Percentiles rank a stretch among this genome's conserved stretches.
Evolutionary conservation across 2,113 vertebrate genomes (phyloP).

Genomic region (Megalops atlanticus): DNA sequence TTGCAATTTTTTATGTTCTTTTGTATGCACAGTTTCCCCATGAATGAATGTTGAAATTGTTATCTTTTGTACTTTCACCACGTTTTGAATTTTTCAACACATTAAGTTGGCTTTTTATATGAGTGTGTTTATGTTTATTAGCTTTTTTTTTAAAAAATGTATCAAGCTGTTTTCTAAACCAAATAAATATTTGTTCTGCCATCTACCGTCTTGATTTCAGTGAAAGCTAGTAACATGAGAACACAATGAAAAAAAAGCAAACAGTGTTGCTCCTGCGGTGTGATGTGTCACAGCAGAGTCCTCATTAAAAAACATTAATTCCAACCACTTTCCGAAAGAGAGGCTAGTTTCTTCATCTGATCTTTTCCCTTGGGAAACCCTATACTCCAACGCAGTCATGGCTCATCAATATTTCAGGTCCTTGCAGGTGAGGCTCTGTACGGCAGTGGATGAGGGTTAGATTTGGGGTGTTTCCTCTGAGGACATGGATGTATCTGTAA

Average conservation of each 20-base stretch:
- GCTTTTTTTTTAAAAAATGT: too few species aligned
- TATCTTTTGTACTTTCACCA: too few species aligned
- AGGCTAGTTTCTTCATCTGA: background rate
- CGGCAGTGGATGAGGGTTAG: constrained; percentile 21
- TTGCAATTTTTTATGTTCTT: too few species aligned
- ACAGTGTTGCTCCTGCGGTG: too few species aligned
- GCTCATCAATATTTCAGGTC: constrained; percentile 57
- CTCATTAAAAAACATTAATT: background rate
- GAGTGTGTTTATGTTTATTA: too few species aligned
- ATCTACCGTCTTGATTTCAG: background rate
- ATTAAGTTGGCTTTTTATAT: too few species aligned
- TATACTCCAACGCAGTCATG: constrained; percentile 47
- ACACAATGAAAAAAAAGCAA: background rate
- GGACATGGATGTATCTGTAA: constrained; percentile 52
- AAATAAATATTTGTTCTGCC: too few species aligned
- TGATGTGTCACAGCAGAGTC: background rate
- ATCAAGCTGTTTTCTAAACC: too few species aligned
- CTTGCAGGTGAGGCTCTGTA: constrained; percentile 43
- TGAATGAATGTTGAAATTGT: too few species aligned
- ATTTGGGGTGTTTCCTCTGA: constrained; percentile 7
- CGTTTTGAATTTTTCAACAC: too few species aligned
- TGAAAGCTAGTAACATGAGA: background rate
- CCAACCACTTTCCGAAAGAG: background rate
- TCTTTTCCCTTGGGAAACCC: constrained; percentile 29
- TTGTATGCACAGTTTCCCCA: too few species aligned